phyloP scores from a whole-genome alignment of 2,888 invertebrate genomes.

The Colostygia pectinataria region DNA sequence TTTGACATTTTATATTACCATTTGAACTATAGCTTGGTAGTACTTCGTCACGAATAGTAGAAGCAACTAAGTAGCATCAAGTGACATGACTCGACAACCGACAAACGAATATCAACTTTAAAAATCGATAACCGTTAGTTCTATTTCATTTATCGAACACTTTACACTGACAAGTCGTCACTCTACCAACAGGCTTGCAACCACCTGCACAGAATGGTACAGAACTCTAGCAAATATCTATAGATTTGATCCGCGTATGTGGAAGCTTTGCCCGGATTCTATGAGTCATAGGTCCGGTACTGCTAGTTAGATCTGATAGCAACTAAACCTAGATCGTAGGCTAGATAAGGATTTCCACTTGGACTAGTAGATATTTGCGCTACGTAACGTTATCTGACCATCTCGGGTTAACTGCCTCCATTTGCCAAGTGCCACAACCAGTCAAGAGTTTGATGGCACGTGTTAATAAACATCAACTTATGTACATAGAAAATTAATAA shows the following conservation, averaged over 20 bases:
- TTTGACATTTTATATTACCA: constrained; percentile 19
- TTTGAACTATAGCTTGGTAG: background rate
- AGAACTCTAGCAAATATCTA: no score
- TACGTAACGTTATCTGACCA: constrained; percentile 25
- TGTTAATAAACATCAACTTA: background rate
- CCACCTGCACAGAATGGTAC: no score
- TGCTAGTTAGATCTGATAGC: background rate
- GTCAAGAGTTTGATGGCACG: constrained; percentile 30
- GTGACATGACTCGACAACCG: no score
- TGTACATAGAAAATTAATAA: background rate
- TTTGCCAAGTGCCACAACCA: constrained; percentile 27
- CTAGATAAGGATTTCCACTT: constrained; percentile 20
- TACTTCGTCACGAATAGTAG: background rate
- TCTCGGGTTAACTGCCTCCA: constrained; percentile 40
- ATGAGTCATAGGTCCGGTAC: background rate
- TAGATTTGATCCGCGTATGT: no score
- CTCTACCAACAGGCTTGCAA: no score
- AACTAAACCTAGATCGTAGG: constrained; percentile 14
- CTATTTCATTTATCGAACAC: no score
- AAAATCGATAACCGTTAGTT: no score
- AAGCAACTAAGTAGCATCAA: no score
- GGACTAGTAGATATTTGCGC: constrained; percentile 20
- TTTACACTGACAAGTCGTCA: no score
- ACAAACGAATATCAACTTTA: no score
- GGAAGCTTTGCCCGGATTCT: no score